Evolutionary conservation across 2,888 invertebrate species (phyloP).

Genomic region (Lochmaea crataegi): DNA sequence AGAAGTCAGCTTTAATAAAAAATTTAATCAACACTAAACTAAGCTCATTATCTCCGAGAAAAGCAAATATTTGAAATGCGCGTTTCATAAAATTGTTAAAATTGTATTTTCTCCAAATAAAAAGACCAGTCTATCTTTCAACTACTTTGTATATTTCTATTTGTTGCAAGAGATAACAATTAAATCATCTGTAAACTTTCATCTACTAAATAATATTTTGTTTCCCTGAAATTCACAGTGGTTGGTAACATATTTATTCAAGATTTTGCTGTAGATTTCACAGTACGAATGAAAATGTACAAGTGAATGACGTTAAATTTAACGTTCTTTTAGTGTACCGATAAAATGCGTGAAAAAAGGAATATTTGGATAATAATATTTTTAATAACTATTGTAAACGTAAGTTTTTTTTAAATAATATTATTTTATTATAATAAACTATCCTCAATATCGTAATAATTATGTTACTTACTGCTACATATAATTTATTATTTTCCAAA

Average conservation of each 20-base stretch:
- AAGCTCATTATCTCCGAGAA: constrained; percentile 3
- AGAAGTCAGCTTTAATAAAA: neutral
- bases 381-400: neutral
- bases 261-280: neutral
- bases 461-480: too few relatives aligned
- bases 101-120: neutral
- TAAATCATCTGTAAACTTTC: constrained; percentile 8
- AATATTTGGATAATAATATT: constrained; percentile 9
- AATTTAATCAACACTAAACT: neutral
- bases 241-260: constrained; percentile 7
- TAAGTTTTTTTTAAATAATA: constrained; percentile 4
- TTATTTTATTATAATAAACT: neutral
- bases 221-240: neutral
- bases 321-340: constrained; percentile 16
- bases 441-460: too few relatives aligned
- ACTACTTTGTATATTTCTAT: constrained; percentile 1
- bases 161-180: neutral
- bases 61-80: constrained; percentile 5
- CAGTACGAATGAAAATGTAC: constrained; percentile 16
- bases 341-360: neutral
- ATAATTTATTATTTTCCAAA: too few relatives aligned
- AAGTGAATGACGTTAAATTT: neutral
- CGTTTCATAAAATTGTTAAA: neutral
- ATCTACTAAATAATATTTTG: neutral
- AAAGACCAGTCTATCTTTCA: neutral